These are phyloP conservation scores for Xiphias gladius DNA, from an alignment of 2,113 vertebrate genomes.

Conservation along the genomic window DNA sequence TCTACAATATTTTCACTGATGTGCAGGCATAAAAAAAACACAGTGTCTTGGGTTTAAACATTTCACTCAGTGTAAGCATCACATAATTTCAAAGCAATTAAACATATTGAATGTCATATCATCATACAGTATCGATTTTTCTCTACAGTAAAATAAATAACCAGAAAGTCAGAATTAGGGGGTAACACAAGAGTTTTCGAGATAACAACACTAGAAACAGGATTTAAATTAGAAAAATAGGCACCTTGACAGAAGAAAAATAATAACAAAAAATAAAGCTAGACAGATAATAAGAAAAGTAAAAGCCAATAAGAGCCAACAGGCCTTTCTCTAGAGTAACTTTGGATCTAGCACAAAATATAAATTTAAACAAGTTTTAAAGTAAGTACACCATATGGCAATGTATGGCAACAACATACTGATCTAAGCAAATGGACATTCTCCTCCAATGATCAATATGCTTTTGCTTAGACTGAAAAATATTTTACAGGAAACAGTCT, in stretches of 20 bases:
- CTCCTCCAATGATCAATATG: conserved; percentile 9
- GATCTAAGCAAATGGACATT: conserved; percentile 14
- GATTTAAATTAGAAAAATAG: background rate
- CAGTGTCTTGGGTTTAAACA: too few relatives aligned
- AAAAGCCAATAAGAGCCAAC: background rate
- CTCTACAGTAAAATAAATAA: background rate
- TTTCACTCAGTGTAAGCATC: too few relatives aligned
- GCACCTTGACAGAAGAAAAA: background rate
- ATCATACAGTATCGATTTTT: background rate
- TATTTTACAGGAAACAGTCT: conserved; percentile 9
- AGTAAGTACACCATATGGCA: background rate
- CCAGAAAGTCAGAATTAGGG: background rate
- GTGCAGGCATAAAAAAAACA: too few relatives aligned
- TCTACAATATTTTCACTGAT: too few relatives aligned
- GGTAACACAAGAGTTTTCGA: background rate
- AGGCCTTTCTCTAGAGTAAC: background rate
- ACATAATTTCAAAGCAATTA: too few relatives aligned
- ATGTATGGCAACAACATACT: background rate
- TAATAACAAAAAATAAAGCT: background rate
- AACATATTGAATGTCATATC: background rate
- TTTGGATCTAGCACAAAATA: conserved; percentile 15
- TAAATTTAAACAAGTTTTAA: background rate
- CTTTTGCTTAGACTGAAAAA: conserved; percentile 15
- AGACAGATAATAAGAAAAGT: background rate
- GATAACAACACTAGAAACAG: background rate